Evolutionary conservation across 2,888 invertebrate species (phyloP).

Genomic region (Dysmachus trigonus): DNA sequence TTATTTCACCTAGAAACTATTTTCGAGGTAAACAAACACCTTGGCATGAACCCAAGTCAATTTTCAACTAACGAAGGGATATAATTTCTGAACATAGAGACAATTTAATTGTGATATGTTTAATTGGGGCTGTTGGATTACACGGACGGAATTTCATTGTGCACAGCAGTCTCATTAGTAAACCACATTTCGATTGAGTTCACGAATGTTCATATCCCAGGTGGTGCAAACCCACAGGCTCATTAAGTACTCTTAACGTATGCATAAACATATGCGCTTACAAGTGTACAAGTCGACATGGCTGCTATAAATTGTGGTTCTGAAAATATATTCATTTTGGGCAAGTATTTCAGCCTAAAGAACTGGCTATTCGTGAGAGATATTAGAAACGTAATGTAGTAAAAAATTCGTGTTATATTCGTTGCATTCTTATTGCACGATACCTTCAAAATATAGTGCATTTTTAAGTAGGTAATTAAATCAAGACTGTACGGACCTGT

Average conservation of each 20-base stretch:
- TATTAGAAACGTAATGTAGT: background rate
- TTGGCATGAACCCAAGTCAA: background rate
- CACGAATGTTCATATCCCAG: background rate
- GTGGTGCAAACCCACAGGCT: background rate
- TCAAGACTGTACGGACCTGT: no score
- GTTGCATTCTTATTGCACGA: background rate
- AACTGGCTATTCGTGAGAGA: background rate
- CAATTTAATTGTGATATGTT: slow-evolving; percentile 10
- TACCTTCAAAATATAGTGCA: background rate
- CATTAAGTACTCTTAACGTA: background rate
- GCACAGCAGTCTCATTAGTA: slow-evolving; percentile 12
- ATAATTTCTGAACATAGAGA: background rate
- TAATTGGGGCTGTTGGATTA: background rate
- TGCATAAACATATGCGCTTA: background rate
- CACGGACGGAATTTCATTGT: background rate
- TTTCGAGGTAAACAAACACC: background rate
- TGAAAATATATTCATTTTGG: background rate
- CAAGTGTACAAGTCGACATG: background rate
- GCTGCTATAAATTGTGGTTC: background rate
- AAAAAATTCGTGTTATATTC: background rate
- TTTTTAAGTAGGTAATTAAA: background rate
- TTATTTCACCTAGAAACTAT: background rate
- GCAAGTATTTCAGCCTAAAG: background rate
- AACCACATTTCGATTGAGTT: slow-evolving; percentile 24
- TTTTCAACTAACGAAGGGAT: background rate